Base-by-base conservation (phyloP, 2,888 invertebrate genomes). In the Drosophila lacicola region DNA sequence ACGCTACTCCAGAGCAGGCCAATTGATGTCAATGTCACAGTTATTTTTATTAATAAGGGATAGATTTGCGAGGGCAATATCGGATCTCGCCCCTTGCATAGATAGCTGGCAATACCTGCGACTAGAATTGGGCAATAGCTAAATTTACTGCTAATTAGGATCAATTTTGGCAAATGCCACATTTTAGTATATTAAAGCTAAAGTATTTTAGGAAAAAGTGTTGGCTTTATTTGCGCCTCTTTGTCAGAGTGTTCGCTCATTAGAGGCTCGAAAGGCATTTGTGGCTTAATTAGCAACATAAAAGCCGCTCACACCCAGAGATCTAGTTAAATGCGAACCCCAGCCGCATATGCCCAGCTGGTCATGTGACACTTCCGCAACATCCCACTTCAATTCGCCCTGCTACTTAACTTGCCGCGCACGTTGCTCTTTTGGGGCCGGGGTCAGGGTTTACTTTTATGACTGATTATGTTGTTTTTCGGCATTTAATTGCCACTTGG, bases 401-500 rank as follows among this genome's bases (percentile, higher is more conserved):
- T 47, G 70, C 78, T 66, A 67, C 39, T 82, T 78, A 57, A 55
- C 70, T 73, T 81, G 71, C 82, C 37, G 69, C 88, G 87, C 82
- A 82, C 82, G 82, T 82, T 78, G 72, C 60, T 37, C 10, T 10
- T 45, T 60, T 37, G 21, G 8, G 44, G 37, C 11, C 9, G 33
- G 46, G 41, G 29, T 17, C 41, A 57, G 47, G 61, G 47, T 14
- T 14, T 45, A 70, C 57, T 82, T 82, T 82, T 82, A 87, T 82
- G 82, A 82, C 84, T 82, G 82, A 82, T 87, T 82, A 82, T 82
- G 82, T 76, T 78, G 88, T 84, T 78, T 83, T 87, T 76, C 78
- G 82, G 82, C 82, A 65, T 82, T 82, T 82, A 82, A 82, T 82
- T 82, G 82, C 88, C 82, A 82, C 82, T 82, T 87, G 82, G 71